Conservation (phyloP, 2,113 vertebrate species). For the Brachypodius melanocephalos region DNA sequence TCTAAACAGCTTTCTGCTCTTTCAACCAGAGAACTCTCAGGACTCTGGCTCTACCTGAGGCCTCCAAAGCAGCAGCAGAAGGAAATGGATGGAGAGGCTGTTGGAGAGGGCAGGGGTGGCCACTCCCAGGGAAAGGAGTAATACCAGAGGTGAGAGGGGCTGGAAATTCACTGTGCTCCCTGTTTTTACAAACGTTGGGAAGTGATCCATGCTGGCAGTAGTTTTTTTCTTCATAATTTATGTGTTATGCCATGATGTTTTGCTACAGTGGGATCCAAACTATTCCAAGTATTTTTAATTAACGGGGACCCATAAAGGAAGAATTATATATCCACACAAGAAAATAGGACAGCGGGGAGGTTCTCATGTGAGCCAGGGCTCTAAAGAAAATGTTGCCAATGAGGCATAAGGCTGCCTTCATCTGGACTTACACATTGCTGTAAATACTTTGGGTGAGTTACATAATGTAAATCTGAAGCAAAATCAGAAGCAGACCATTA, state of each 20-base stretch:
- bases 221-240: background rate
- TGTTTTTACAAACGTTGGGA: background rate
- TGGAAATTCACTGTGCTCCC: background rate
- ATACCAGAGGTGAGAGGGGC: background rate
- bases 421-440: background rate
- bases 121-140: background rate
- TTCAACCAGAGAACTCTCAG: background rate
- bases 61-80: background rate
- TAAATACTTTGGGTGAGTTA: background rate
- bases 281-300: slow-evolving; percentile 24
- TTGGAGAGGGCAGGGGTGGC: background rate
- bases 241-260: background rate
- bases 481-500: background rate
- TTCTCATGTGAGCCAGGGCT: background rate
- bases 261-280: background rate
- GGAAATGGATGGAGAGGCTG: background rate
- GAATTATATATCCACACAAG: background rate
- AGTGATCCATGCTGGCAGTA: background rate
- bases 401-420: background rate
- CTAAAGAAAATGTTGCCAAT: background rate
- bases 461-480: background rate
- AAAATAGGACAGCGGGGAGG: background rate
- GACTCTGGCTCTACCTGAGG: background rate
- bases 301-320: background rate
- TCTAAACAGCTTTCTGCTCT: background rate